A percentile compares a stretch with the other conserved stretches of the same genome.
phyloP scores from a whole-genome alignment of 2,113 vertebrate genomes.

The Abramis brama region DNA sequence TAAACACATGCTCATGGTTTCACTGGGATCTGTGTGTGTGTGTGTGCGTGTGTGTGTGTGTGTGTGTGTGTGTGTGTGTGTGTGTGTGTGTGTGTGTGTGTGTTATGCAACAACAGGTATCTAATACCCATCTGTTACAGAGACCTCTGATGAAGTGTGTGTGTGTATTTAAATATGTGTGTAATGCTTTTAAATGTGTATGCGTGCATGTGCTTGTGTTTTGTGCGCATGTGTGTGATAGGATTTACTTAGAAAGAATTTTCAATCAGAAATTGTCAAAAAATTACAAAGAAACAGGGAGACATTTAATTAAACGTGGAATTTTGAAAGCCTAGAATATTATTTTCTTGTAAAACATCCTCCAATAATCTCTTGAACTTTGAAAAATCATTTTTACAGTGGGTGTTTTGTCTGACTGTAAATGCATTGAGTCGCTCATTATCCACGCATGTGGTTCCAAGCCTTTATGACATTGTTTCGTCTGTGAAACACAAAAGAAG shows the following conservation, averaged over 20 bases:
- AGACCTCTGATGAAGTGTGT: constrained; percentile 10
- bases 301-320: no score
- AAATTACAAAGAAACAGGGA: no score
- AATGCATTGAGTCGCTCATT: background rate
- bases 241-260: background rate
- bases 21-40: background rate
- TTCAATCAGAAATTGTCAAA: background rate
- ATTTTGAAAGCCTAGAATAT: no score
- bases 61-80: constrained; percentile 15
- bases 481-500: background rate
- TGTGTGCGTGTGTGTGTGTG: constrained; percentile 3
- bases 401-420: background rate
- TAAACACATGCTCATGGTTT: background rate
- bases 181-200: constrained; percentile 11
- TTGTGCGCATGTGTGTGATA: background rate
- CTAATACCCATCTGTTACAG: constrained; percentile 18
- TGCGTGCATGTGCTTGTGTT: constrained; percentile 41
- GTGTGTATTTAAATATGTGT: constrained; percentile 6
- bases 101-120: constrained; percentile 29
- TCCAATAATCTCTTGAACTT: background rate
- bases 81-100: background rate
- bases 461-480: background rate
- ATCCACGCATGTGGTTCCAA: background rate
- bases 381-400: background rate
- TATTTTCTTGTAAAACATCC: background rate